Conservation (phyloP, 2,113 vertebrate species). For the Platysternon megacephalum region DNA sequence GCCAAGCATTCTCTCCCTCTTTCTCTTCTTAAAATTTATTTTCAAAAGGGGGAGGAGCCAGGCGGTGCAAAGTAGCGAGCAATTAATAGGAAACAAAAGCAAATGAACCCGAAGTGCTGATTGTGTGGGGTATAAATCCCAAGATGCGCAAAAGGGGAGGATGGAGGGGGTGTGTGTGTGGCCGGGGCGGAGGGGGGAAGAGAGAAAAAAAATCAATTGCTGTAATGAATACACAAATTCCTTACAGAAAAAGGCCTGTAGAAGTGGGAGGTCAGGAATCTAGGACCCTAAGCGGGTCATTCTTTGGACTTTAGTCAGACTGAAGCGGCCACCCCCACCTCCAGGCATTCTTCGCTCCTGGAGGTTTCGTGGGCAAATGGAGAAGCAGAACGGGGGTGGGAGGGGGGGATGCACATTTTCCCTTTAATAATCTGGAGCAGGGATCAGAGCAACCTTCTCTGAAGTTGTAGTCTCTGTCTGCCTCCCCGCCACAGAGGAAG, state of each 20-base stretch:
- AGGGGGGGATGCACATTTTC: conserved; percentile 20
- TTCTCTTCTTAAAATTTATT: conserved; percentile 45
- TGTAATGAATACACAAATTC: not conserved
- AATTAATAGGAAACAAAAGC: conserved; percentile 79
- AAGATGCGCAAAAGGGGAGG: not conserved
- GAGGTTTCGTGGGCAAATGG: conserved; percentile 49
- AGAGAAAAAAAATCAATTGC: not conserved
- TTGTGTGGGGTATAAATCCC: conserved; percentile 18
- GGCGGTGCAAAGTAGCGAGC: conserved; percentile 69
- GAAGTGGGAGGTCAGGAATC: conserved; percentile 61
- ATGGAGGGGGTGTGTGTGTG: not conserved
- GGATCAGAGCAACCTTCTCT: conserved; percentile 17
- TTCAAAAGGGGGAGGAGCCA: conserved; percentile 59
- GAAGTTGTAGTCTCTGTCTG: conserved; percentile 32
- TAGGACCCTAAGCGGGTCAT: not conserved
- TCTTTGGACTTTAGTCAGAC: not conserved
- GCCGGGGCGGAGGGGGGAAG: not conserved
- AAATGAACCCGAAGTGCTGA: conserved; percentile 68
- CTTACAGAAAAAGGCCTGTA: not conserved
- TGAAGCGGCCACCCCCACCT: not conserved
- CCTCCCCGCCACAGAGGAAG: not conserved
- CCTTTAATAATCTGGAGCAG: not conserved
- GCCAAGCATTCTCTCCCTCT: conserved; percentile 46
- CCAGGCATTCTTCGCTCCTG: not conserved
- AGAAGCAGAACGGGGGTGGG: not conserved